Base-by-base conservation (phyloP, 2,113 vertebrate genomes). In the Ursus arctos region DNA sequence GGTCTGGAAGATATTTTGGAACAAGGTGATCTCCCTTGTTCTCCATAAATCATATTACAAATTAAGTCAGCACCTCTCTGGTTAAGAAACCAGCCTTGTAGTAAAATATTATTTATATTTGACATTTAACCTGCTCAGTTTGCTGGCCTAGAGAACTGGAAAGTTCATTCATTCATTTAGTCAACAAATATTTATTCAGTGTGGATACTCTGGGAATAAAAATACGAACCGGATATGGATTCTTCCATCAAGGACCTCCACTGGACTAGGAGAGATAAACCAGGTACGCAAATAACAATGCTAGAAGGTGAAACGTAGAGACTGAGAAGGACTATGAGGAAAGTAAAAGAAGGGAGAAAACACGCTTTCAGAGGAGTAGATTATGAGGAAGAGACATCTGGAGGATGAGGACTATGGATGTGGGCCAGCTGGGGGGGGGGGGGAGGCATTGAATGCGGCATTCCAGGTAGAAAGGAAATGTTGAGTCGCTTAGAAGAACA, bases 21-120 rank as follows among this genome's bases (percentile, higher is more conserved):
- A 15, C 4, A 49, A 24, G 1, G 0, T 87, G 33, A 65, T 71
- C 18, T 83, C 24, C 8, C 43, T 57, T 92, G 8, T 77, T 71
- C 7, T 71, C 43, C 4, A 84, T 40, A 87, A 94, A 59, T 92
- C 18, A n/a, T 43, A 87, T 89, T 7, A 61, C 12, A 94, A 55
- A 74, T 71, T 69, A 89, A 92, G 22, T 77, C 57, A 88, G 40
- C 15, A 63, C 12, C 3, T 49, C 15, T 13, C 40, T 82, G 3
- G 7, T 76, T 65, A 84, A 33, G 82, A 94, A 96, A 83, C 8
- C 24, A 91, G 4, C 3, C 36, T 83, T 94, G 28, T 22, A 53
- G 3, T 91, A 49, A 91, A 96, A 76, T 85, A 87, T 63, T 59
- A 87, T 49, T 88, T 80, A 1, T 36, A 80, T 36, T 79, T 71